These are phyloP conservation scores for Arctopsyche grandis DNA, from an alignment of 1,140 invertebrate species.

Conservation along the genomic window DNA sequence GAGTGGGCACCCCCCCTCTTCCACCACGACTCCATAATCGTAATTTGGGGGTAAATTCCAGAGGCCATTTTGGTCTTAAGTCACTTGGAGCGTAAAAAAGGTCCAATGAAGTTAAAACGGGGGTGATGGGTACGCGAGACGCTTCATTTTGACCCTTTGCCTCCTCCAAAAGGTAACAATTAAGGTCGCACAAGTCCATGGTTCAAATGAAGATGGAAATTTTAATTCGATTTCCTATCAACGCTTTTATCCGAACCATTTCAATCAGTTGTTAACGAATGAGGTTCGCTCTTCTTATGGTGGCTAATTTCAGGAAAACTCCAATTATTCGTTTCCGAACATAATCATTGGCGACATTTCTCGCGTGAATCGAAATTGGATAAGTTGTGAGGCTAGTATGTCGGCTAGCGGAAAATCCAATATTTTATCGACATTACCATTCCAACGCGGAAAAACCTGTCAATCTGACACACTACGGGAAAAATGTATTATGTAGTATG, in stretches of 20 bases:
- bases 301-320: background rate
- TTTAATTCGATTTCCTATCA: conserved; percentile 29
- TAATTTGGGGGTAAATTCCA: conserved; percentile 17
- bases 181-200: conserved; percentile 6
- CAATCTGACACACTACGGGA: conserved; percentile 5
- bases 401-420: background rate
- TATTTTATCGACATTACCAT: conserved; percentile 10
- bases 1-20: background rate
- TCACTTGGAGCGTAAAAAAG: conserved; percentile 32
- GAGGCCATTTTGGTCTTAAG: conserved; percentile 28
- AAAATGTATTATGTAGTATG: conserved; percentile 20
- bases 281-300: background rate
- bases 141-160: background rate
- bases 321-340: too few species aligned
- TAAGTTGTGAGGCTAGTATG: too few species aligned
- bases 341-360: too few species aligned
- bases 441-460: background rate
- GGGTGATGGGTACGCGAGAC: background rate
- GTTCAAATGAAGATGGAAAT: conserved; percentile 5
- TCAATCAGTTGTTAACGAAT: background rate
- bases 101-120: conserved; percentile 19
- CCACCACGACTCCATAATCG: conserved; percentile 16
- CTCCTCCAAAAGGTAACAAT: conserved; percentile 26
- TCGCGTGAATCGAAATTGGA: too few species aligned
- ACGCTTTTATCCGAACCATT: background rate